Evolutionary conservation across 1,140 invertebrate species (phyloP).

Genomic region (Drosophila dunni): DNA sequence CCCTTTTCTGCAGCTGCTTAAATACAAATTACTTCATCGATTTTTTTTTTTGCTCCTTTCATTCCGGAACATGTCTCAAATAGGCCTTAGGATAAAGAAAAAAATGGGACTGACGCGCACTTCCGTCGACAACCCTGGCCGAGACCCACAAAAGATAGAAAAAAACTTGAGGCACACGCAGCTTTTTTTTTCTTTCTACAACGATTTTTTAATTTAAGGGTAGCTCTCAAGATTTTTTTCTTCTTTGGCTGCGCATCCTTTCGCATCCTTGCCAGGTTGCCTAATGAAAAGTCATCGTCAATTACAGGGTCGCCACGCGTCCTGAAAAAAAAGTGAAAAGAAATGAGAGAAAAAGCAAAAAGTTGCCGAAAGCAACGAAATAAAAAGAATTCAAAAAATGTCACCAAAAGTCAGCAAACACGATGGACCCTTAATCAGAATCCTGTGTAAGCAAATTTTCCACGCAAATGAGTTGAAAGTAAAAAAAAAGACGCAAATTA

Average conservation of each 20-base stretch:
- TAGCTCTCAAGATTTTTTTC: constrained; percentile 60
- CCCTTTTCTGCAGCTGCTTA: constrained; percentile 49
- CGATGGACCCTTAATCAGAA: constrained; percentile 46
- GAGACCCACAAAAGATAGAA: constrained; percentile 43
- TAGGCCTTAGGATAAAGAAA: constrained; percentile 55
- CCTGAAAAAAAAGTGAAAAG: constrained; percentile 47
- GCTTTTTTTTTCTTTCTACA: constrained; percentile 58
- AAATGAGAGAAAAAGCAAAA: constrained; percentile 53
- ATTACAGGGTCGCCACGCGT: constrained; percentile 71
- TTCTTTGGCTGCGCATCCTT: constrained; percentile 54
- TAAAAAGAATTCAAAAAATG: constrained; percentile 49
- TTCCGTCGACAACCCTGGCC: constrained; percentile 50
- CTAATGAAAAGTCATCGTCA: constrained; percentile 76
- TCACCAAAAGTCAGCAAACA: constrained; percentile 68
- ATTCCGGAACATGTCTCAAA: constrained; percentile 53
- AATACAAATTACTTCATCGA: constrained; percentile 76
- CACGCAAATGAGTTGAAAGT: constrained; percentile 44
- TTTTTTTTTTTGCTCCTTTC: constrained; percentile 50
- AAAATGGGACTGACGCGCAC: constrained; percentile 66
- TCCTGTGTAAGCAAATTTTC: constrained; percentile 65
- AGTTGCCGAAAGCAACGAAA: constrained; percentile 7
- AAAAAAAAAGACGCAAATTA: constrained; percentile 33
- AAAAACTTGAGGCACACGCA: constrained; percentile 70
- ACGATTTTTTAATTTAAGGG: constrained; percentile 67
- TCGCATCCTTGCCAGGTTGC: constrained; percentile 52